A percentile compares a stretch with the other conserved stretches of the same genome.
Conservation (phyloP, 2,797 vertebrate genomes). For the Brachyalestes nurse region DNA sequence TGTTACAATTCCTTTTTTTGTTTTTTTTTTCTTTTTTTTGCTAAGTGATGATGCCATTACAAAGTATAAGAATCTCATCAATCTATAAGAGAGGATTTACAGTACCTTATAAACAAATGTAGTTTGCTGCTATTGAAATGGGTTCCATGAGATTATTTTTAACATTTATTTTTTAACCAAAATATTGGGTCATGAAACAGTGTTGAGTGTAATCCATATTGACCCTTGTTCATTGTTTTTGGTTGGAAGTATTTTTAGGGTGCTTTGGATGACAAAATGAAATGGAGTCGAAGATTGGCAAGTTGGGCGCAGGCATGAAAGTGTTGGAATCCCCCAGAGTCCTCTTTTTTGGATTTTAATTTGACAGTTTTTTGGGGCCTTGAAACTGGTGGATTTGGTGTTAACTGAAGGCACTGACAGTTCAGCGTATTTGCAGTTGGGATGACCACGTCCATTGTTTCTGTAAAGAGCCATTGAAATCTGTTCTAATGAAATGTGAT, state of each 20-base stretch:
- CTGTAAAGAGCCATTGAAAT: constrained; percentile 85
- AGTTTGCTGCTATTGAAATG: constrained; percentile 79
- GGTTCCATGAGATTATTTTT: constrained; percentile 62
- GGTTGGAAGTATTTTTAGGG: constrained; percentile 67
- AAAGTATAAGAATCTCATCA: constrained; percentile 65
- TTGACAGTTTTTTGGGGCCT: constrained; percentile 64
- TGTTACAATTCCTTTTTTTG: constrained; percentile 71
- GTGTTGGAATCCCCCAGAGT: constrained; percentile 62
- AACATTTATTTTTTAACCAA: constrained; percentile 66
- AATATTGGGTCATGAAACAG: constrained; percentile 77
- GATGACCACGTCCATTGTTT: constrained; percentile 66
- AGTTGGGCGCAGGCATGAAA: constrained; percentile 54
- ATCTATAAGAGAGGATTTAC: constrained; percentile 63
- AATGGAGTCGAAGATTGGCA: constrained; percentile 60
- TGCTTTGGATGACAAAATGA: constrained; percentile 74
- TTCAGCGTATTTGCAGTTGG: constrained; percentile 47
- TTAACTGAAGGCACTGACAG: constrained; percentile 67
- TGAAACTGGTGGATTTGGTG: constrained; percentile 61
- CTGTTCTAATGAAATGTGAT: constrained; percentile 82
- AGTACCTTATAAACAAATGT: constrained; percentile 66
- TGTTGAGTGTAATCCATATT: constrained; percentile 73
- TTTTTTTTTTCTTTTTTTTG: constrained; percentile 62
- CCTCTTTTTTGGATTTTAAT: constrained; percentile 67
- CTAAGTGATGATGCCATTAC: constrained; percentile 70
- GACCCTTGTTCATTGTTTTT: constrained; percentile 67